Evolutionary conservation across 2,797 vertebrate species (phyloP), one percentile per base, ranked within the genome.

Genomic region (Adrianichthys oophorus): DNA sequence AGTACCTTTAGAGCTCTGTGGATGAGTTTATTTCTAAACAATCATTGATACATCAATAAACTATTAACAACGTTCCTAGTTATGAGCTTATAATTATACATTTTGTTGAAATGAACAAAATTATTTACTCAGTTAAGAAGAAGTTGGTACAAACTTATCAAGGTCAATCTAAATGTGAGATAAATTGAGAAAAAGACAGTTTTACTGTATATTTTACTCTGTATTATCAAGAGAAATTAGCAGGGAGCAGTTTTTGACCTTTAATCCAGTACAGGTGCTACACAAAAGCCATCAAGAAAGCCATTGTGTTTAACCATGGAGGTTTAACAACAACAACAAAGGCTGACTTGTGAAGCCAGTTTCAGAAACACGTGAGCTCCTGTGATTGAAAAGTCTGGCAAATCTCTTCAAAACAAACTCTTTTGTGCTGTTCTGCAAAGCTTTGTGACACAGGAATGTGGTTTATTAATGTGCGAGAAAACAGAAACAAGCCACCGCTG

Each of bases 251-350:
- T 66, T 64, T 73, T 66, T 40, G 15, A 69, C 62, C 61, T 56
- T 1, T 84, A 88, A 90, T 82, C 85, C 75, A 48, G 45, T 79
- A 64, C 82, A 85, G 86, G 79, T 85, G 86, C 60, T 65, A 6
- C 2, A 82, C 66, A 81, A 80, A 37, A 81, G 63, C 59, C 1
- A 55, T 47, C 4, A 10, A 72, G 57, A 52, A 12, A 52, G 24
- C n/a, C 26, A 17, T 41, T 18, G 51, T 70, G 60, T 66, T 76
- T 47, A 26, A 56, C 53, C 59, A 32, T 45, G 43, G 54, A 52
- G 72, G 72, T 32, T 65, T 72, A 85, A 78, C 32, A 40, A 51
- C 26, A 13, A 21, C 48, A 53, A 85, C 78, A 86, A 81, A 78
- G 74, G 23, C 45, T 47, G 72, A 76, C 68, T 71, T 68, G 72